Base-by-base conservation (phyloP, 2,888 invertebrate genomes). In the Salpingus planirostris region DNA sequence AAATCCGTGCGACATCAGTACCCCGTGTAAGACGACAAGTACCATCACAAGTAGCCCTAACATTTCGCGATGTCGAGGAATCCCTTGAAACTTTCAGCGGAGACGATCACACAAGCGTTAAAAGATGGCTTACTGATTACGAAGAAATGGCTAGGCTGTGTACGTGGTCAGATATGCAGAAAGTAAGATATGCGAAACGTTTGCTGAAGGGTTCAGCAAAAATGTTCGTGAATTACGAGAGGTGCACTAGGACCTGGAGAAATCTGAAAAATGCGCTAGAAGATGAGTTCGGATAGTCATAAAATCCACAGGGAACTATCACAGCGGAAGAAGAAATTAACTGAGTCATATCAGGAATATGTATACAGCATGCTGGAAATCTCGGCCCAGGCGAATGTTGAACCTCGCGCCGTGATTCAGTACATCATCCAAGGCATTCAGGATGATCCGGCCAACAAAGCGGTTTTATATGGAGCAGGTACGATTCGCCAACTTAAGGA, bases 1-100 rank as follows among this genome's bases (percentile, higher is more conserved):
- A n/a, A n/a, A n/a, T 8, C n/a, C 21, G 6, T 7, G 21, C 21
- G 21, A 21, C 21, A 21, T 6, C n/a, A 21, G 21, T 7, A 21
- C 6, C 21, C n/a, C n/a, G 21, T 21, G 21, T 8, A 7, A 21
- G 21, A 21, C 21, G 21, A 8, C 6, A 21, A 21, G 6, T 7
- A 21, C 6, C 21, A 21, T n/a, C n/a, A n/a, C n/a, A n/a, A n/a
- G n/a, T n/a, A n/a, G n/a, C n/a, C n/a, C n/a, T n/a, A n/a, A n/a
- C 21, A 21, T 21, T 21, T 21, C 6, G 21, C 6, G 21, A 21
- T 21, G 21, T 21, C n/a, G 21, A 21, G n/a, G 21, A 21, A 21
- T 21, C 21, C 6, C n/a, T 21, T 7, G 21, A 21, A 21, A 21
- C 6, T 7, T 21, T 21, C n/a, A 21, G 21, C 21, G 21, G 21